Evolutionary conservation across 2,888 invertebrate genomes (phyloP).

Genomic region (Poecilus cupreus): DNA sequence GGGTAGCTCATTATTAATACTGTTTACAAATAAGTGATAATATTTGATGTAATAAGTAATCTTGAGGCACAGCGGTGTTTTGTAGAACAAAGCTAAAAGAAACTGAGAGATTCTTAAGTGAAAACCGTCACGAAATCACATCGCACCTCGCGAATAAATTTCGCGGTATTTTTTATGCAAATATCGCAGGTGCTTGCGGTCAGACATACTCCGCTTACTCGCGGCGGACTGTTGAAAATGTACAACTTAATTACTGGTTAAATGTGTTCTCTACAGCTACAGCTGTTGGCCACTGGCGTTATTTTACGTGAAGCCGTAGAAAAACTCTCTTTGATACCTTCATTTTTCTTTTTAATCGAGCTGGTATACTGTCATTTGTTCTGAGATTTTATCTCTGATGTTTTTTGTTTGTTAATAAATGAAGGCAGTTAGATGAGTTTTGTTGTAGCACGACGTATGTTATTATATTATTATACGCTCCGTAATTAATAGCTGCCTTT

Average conservation of each 20-base stretch:
- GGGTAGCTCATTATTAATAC: too few species aligned
- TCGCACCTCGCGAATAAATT: slow-evolving; percentile 35
- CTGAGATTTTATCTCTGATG: slow-evolving; percentile 50
- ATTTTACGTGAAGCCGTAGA: slow-evolving; percentile 38
- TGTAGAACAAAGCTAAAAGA: neutral
- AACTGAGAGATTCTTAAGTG: neutral
- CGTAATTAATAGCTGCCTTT: slow-evolving; percentile 22
- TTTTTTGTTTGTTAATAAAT: slow-evolving; percentile 47
- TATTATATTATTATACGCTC: slow-evolving; percentile 27
- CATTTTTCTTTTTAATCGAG: slow-evolving; percentile 49
- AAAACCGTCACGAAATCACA: slow-evolving; percentile 40
- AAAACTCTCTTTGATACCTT: slow-evolving; percentile 33
- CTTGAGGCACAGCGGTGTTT: too few species aligned
- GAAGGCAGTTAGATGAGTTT: slow-evolving; percentile 34
- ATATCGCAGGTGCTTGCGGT: slow-evolving; percentile 43
- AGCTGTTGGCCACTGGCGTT: slow-evolving; percentile 43
- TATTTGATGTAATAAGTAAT: too few species aligned
- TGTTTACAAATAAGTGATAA: too few species aligned
- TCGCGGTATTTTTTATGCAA: slow-evolving; percentile 51
- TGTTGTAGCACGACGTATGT: slow-evolving; percentile 33
- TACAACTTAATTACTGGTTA: slow-evolving; percentile 54
- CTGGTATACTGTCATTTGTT: slow-evolving; percentile 45
- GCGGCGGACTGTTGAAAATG: slow-evolving; percentile 37
- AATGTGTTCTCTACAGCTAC: slow-evolving; percentile 38
- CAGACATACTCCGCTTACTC: slow-evolving; percentile 4